These are phyloP conservation scores for Cabera pusaria DNA, from an alignment of 2,888 invertebrate species.

Conservation along the genomic window DNA sequence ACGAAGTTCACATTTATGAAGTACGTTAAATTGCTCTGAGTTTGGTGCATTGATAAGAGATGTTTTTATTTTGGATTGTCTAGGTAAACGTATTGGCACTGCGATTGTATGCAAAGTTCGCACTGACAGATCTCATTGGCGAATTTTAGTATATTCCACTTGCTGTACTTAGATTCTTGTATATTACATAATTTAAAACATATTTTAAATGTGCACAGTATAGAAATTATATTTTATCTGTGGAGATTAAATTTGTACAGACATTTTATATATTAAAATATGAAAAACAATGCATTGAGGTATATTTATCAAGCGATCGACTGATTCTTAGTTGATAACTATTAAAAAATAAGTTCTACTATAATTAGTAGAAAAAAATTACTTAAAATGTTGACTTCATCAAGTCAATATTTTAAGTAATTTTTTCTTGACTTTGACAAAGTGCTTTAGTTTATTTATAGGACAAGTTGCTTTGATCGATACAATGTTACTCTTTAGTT, in stretches of 20 bases:
- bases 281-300: constrained; percentile 9
- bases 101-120: constrained; percentile 8
- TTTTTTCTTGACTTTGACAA: too few relatives aligned
- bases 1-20: too few relatives aligned
- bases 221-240: constrained; percentile 8
- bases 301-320: constrained; percentile 24
- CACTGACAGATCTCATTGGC: constrained; percentile 29
- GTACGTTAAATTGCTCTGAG: too few relatives aligned
- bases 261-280: constrained; percentile 21
- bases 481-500: too few relatives aligned
- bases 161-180: constrained; percentile 19
- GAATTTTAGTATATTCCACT: constrained; percentile 24
- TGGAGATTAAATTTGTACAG: constrained; percentile 26
- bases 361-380: too few relatives aligned
- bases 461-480: too few relatives aligned
- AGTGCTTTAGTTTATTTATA: too few relatives aligned
- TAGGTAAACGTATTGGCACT: background rate
- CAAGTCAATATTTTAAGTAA: too few relatives aligned
- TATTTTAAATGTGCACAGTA: constrained; percentile 12
- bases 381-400: too few relatives aligned
- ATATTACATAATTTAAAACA: constrained; percentile 18
- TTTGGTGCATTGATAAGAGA: too few relatives aligned
- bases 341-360: background rate
- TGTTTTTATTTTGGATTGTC: too few relatives aligned
- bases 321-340: background rate